These are phyloP conservation scores for Eupithecia inturbata DNA, from an alignment of 2,888 invertebrate species.

Conservation along the genomic window DNA sequence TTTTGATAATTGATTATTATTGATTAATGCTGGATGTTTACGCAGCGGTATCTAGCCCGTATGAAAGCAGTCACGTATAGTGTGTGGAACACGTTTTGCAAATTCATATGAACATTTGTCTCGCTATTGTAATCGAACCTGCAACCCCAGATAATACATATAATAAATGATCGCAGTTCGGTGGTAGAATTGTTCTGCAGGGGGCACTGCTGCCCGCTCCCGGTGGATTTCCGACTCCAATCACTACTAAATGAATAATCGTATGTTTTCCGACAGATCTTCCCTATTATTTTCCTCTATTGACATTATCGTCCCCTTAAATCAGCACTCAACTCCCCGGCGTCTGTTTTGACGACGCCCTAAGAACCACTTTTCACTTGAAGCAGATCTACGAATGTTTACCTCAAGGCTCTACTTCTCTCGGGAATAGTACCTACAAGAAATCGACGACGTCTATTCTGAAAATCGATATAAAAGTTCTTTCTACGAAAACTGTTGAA, in stretches of 20 bases:
- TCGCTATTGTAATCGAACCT: not conserved
- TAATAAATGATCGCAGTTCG: too few relatives aligned
- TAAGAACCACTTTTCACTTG: slow-evolving; percentile 9
- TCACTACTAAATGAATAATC: not conserved
- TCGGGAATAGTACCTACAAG: not conserved
- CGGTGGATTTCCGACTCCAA: not conserved
- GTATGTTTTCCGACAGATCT: not conserved
- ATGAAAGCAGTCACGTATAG: too few relatives aligned
- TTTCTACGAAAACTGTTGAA: too few relatives aligned
- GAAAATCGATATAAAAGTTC: too few relatives aligned
- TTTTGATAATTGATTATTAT: too few relatives aligned
- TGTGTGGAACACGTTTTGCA: not conserved
- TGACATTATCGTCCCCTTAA: slow-evolving; percentile 2
- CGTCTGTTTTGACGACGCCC: slow-evolving; percentile 12
- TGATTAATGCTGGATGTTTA: too few relatives aligned
- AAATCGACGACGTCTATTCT: not conserved
- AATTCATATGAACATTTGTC: not conserved
- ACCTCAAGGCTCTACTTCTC: slow-evolving; percentile 8
- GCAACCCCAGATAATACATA: not conserved
- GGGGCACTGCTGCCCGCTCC: too few relatives aligned
- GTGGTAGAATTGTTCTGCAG: too few relatives aligned
- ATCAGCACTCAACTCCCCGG: slow-evolving; percentile 2
- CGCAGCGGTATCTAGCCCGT: too few relatives aligned
- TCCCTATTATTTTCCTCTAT: not conserved
- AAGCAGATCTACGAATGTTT: slow-evolving; percentile 8